Conservation (phyloP, 1,140 invertebrate genomes). For the Conus betulinus region DNA sequence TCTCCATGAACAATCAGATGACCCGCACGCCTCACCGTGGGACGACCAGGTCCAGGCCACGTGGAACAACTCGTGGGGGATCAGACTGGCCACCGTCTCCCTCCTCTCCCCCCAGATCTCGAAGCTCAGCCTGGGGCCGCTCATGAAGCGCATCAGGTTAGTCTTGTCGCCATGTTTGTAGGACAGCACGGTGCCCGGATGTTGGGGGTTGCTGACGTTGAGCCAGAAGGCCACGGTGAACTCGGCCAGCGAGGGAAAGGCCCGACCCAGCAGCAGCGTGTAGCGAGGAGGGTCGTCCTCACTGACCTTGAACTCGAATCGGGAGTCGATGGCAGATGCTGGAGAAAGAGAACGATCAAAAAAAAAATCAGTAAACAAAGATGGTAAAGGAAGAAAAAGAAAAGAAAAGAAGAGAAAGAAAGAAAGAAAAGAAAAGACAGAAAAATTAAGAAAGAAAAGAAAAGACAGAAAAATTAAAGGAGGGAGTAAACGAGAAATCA, state of each 20-base stretch:
- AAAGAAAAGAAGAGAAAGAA: no score
- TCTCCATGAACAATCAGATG: no score
- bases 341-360: slow-evolving; percentile 5
- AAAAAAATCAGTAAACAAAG: background rate
- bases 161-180: slow-evolving; percentile 61
- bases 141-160: slow-evolving; percentile 58
- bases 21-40: slow-evolving; percentile 40
- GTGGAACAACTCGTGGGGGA: slow-evolving; percentile 61
- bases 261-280: slow-evolving; percentile 68
- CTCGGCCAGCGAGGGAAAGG: slow-evolving; percentile 67
- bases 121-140: slow-evolving; percentile 60
- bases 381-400: background rate
- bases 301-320: slow-evolving; percentile 68
- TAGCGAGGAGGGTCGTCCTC: slow-evolving; percentile 63
- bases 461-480: no score
- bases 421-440: no score
- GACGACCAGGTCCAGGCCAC: slow-evolving; percentile 69
- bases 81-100: slow-evolving; percentile 56
- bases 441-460: no score
- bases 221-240: slow-evolving; percentile 74
- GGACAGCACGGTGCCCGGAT: slow-evolving; percentile 69
- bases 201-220: slow-evolving; percentile 49
- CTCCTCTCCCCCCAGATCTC: slow-evolving; percentile 54
- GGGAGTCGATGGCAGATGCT: slow-evolving; percentile 73
- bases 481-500: no score